Conservation (phyloP, 2,888 invertebrate species). For the Eupithecia dodoneata region DNA sequence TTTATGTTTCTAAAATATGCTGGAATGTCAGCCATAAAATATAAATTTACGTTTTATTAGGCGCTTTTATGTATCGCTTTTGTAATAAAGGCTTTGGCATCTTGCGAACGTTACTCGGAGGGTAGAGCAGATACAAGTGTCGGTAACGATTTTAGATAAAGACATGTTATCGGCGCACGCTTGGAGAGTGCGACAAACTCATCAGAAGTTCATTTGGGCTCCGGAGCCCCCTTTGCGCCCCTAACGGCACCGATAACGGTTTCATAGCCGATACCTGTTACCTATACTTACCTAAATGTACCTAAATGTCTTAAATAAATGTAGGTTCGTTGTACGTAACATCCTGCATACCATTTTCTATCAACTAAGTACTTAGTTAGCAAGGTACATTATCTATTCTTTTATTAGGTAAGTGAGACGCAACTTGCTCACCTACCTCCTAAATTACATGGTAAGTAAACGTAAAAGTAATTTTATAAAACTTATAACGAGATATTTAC, state of each 20-base stretch:
- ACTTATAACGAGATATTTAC: too few relatives aligned
- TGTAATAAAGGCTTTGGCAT: constrained; percentile 4
- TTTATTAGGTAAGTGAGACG: too few relatives aligned
- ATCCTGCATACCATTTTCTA: too few relatives aligned
- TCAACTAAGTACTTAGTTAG: too few relatives aligned
- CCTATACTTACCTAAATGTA: constrained; percentile 19
- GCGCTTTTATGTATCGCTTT: constrained; percentile 10
- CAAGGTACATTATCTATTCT: too few relatives aligned
- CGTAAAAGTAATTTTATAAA: too few relatives aligned
- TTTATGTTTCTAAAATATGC: constrained; percentile 13
- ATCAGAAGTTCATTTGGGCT: constrained; percentile 43
- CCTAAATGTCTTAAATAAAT: background rate
- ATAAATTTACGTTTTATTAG: constrained; percentile 25
- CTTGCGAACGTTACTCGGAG: background rate
- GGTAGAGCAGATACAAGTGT: constrained; percentile 1
- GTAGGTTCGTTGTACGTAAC: background rate
- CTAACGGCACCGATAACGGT: constrained; percentile 41
- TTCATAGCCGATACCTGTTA: constrained; percentile 32
- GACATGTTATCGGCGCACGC: constrained; percentile 15
- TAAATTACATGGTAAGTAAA: too few relatives aligned
- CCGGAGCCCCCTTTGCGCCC: background rate
- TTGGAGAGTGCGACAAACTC: constrained; percentile 29
- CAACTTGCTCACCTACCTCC: too few relatives aligned
- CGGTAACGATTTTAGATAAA: constrained; percentile 14
- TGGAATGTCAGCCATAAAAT: constrained; percentile 22